A percentile compares a stretch with the other conserved stretches of the same genome.
Conservation (phyloP, 53 echinoderm and acorn worm species). For the Mesocentrotus franciscanus region DNA sequence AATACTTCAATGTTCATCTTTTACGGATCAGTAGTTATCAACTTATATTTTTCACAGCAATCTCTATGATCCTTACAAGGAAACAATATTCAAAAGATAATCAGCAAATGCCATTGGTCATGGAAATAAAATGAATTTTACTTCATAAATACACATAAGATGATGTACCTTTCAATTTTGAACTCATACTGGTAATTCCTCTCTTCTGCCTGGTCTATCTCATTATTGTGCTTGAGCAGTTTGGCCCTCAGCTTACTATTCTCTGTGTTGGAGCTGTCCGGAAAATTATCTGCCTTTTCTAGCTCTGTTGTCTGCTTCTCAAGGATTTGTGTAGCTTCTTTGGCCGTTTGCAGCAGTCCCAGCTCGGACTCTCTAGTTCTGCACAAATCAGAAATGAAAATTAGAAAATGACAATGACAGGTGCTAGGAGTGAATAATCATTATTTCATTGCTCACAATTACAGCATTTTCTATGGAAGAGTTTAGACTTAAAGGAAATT, state of each 20-base stretch:
- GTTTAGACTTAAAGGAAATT: background rate
- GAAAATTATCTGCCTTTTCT: slow-evolving; percentile 96
- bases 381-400: background rate
- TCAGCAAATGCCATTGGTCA: background rate
- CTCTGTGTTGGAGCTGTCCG: slow-evolving; percentile 96
- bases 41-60: background rate
- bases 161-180: slow-evolving; percentile 87
- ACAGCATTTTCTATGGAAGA: background rate
- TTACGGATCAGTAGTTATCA: background rate
- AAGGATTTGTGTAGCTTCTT: slow-evolving; percentile 80
- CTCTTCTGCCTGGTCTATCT: slow-evolving; percentile 95
- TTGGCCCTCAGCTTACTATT: slow-evolving; percentile 88
- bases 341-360: slow-evolving; percentile 85
- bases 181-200: slow-evolving; percentile 97
- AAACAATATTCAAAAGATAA: background rate
- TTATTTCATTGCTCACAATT: background rate
- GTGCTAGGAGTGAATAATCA: background rate
- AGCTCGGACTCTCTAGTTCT: slow-evolving; percentile 96
- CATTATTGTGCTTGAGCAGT: slow-evolving; percentile 92
- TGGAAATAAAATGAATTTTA: background rate
- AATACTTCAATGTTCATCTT: too few relatives aligned
- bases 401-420: background rate
- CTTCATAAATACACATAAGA: background rate
- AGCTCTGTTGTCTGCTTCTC: slow-evolving; percentile 88
- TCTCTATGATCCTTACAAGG: background rate